These are phyloP conservation scores for Argyrosomus regius DNA, from an alignment of 2,797 vertebrate species.

Conservation along the genomic window DNA sequence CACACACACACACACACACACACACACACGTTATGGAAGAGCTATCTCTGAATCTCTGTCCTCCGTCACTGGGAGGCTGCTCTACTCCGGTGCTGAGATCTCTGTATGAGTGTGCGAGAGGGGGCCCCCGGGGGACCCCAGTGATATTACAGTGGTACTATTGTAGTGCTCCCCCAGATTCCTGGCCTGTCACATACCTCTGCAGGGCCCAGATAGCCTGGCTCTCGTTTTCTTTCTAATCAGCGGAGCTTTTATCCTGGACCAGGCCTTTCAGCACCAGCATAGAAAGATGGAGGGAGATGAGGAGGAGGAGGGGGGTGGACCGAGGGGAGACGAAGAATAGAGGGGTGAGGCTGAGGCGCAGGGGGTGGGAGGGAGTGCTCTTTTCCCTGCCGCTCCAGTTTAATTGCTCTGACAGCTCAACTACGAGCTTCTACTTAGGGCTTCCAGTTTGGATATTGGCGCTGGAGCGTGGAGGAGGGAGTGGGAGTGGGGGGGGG, in stretches of 20 bases:
- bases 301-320: conserved; percentile 14
- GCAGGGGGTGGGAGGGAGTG: conserved; percentile 19
- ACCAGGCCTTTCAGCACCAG: conserved; percentile 65
- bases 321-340: conserved; percentile 38
- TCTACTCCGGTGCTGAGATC: conserved; percentile 31
- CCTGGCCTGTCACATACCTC: conserved; percentile 75
- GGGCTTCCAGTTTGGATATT: conserved; percentile 49
- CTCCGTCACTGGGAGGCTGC: conserved; percentile 26
- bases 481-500: not conserved
- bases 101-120: conserved; percentile 25
- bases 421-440: conserved; percentile 67
- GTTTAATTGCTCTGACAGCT: conserved; percentile 81
- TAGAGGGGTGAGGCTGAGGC: conserved; percentile 34
- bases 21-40: conserved; percentile 30
- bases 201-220: conserved; percentile 58
- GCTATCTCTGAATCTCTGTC: conserved; percentile 47
- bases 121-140: conserved; percentile 50
- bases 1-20: conserved; percentile 26
- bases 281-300: conserved; percentile 56
- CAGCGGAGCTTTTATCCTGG: conserved; percentile 70
- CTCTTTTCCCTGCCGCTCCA: conserved; percentile 70
- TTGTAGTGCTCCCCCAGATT: conserved; percentile 72
- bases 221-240: conserved; percentile 61
- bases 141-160: conserved; percentile 74
- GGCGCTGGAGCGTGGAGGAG: conserved; percentile 29